Evolutionary conservation across 2,113 vertebrate species (phyloP), one percentile per base, ranked within the genome.

Genomic region (Onychorhynchus coronatus): DNA sequence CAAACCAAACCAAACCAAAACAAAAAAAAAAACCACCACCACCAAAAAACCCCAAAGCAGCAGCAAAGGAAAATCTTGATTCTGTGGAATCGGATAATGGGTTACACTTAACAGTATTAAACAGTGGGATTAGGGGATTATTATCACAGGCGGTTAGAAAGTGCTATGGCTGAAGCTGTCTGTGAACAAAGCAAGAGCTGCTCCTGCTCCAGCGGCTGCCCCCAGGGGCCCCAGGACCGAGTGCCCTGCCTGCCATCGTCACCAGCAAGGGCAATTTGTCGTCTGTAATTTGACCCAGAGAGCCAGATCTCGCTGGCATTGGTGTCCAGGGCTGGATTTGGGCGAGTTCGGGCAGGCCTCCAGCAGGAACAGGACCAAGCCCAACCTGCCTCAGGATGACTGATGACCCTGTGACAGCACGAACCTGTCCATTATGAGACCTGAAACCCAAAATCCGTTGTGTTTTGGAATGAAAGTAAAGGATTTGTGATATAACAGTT

Each of bases 251-350:
- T 24, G 33, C 39, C 82, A 8, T 6, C 1, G 0, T 0, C 24
- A 15, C 33, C 62, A 28, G 0, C 30, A 9, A 11, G 68, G 75
- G 25, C 59, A 6, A 0, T 3, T 33, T 3, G 35, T 15, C 2
- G 0, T 0, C 6, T 4, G 0, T 8, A 16, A 8, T 10, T 6
- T 3, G 24, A 4, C 28, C 35, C 66, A 3, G 22, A n/a, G 15
- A 50, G 11, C 1, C 31, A 5, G 11, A 20, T 4, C 28, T 19
- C 3, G 0, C 46, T 4, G 25, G 16, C 41, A 3, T 0, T 4
- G 28, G 62, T 22, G 42, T 65, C 47, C 47, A 2, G 22, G 55
- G 42, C 28, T 30, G 39, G 16, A 3, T 10, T 18, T 11, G 66
- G 31, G n/a, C 0, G 2, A 35, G 37, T 50, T 49, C 0, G 0